Evolutionary conservation across 2,113 vertebrate species (phyloP), one percentile per base, ranked within the genome.

Genomic region (Gymnobelideus leadbeateri): DNA sequence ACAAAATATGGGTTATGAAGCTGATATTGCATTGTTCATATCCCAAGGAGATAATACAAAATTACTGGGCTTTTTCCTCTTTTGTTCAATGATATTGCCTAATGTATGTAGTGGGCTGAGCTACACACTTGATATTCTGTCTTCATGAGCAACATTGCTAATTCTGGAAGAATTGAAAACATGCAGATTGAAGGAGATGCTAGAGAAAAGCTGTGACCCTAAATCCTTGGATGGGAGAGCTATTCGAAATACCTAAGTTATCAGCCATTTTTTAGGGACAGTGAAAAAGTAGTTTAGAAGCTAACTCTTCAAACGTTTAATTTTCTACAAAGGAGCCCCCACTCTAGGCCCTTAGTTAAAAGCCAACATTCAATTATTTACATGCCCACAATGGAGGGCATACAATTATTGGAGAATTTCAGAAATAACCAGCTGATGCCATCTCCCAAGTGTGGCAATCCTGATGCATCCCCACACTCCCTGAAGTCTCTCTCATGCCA

Each of bases 351-450:
- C 43, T 95, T 96, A 91, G 95, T 96, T 97, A 96, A 97, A 97
- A 96, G 94, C 92, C 68, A 91, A 23, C 91, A 43, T 52, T 97
- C 47, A 96, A 97, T 97, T 96, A 97, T 97, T 95, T 90, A 95
- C 68, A 37, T 55, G 54, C 51, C n/a, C 89, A 93, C 90, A 92
- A 43, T 43, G 68, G 68, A 61, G 94, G 47, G 91, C 92, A 90
- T 51, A 93, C 68, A 95, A 14, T 77, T n/a, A n/a, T 16, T n/a
- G 68, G 92, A 92, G 37, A 31, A 96, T 96, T 92, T 91, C 37
- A 94, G 68, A 92, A 95, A 92, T 53, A 92, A 93, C 31, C 55
- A 91, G 54, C 24, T 53, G 57, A 46, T 92, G 93, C 96, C 46
- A 94, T 95, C 91, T 90, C 51, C 68, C 26, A 92, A 23, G 93